Percentiles rank a stretch among this genome's conserved stretches.
phyloP scores from a whole-genome alignment of 2,888 invertebrate genomes.

The Catocala fraxini region DNA sequence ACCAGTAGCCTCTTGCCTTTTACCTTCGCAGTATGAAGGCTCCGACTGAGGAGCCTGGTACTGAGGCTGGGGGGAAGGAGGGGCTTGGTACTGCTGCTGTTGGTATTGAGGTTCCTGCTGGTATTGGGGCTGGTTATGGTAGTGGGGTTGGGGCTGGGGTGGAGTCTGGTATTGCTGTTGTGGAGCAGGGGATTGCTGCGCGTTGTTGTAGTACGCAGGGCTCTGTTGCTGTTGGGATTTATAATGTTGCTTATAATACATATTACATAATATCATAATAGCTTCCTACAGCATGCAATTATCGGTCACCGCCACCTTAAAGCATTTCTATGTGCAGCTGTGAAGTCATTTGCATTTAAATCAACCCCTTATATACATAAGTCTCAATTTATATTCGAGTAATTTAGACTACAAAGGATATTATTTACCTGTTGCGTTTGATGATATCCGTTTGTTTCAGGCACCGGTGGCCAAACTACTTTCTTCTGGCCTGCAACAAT shows the following conservation, averaged over 20 bases:
- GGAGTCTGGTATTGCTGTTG: conserved; percentile 56
- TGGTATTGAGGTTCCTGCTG: conserved; percentile 60
- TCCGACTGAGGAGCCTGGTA: conserved; percentile 61
- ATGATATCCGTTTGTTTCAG: conserved; percentile 89
- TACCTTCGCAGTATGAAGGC: conserved; percentile 72
- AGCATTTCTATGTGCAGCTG: conserved; percentile 77
- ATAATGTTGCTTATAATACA: conserved; percentile 64
- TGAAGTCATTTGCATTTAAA: conserved; percentile 60
- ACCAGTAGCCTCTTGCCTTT: conserved; percentile 75
- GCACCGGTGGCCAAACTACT: conserved; percentile 95
- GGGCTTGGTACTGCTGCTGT: conserved; percentile 82
- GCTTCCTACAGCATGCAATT: conserved; percentile 63
- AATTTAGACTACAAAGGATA: conserved; percentile 13
- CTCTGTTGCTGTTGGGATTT: conserved; percentile 75
- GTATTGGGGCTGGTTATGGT: conserved; percentile 43
- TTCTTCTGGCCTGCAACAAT: conserved; percentile 92
- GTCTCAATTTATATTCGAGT: conserved; percentile 4
- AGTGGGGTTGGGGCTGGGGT: conserved; percentile 59
- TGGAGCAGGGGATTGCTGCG: conserved; percentile 74
- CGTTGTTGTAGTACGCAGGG: conserved; percentile 82
- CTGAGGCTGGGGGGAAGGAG: conserved; percentile 55
- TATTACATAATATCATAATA: conserved; percentile 39
- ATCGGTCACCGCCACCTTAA: conserved; percentile 62
- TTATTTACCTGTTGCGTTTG: conserved; percentile 88
- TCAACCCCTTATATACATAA: conserved; percentile 57